Base-by-base conservation (phyloP, 2,888 invertebrate species). In the Diogma glabrata region DNA sequence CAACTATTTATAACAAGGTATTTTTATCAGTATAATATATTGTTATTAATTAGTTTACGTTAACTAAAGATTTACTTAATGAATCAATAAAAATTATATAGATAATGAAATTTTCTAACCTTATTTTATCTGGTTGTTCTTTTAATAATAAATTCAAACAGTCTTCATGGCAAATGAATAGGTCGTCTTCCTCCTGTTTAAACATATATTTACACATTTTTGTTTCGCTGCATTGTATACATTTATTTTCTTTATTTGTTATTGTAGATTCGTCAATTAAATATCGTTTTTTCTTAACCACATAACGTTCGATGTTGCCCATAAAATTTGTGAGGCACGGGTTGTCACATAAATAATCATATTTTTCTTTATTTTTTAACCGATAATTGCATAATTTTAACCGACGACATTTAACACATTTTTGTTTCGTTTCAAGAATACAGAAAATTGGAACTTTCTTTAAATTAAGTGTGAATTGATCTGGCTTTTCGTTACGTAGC, bases 121-220 rank as follows among this genome's bases (percentile, higher is more conserved):
- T 66, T 36, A 65, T 69, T 52, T 73, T 71, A 43, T 72, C 70
- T 2, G 67, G 65, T 53, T 75, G 69, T 51, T 69, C 68, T 14
- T 67, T 66, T 57, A 72, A 73, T 9, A 71, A 64, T 47, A 62
- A 57, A 57, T 76, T 76, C 23, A 81, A 69, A 59, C 84, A 84
- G 49, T 62, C 60, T 43, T 76, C 73, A 24, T 73, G 73, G 59
- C 83, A 84, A 33, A 82, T 66, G 53, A 71, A 67, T 49, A 66
- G 67, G 0, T 60, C 60, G 9, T 73, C 69, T 14, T 77, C 77
- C 46, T 78, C 78, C 46, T 75, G 70, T 38, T 66, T 60, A 50
- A 77, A 65, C n/a, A 64, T 61, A 55, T 68, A 78, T 57, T 62
- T 65, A 64, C 74, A 78, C 53, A 60, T 63, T 63, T 71, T 77